Evolutionary conservation across 2,113 vertebrate species (phyloP).

Genomic region (Microcebus lehilahytsara): DNA sequence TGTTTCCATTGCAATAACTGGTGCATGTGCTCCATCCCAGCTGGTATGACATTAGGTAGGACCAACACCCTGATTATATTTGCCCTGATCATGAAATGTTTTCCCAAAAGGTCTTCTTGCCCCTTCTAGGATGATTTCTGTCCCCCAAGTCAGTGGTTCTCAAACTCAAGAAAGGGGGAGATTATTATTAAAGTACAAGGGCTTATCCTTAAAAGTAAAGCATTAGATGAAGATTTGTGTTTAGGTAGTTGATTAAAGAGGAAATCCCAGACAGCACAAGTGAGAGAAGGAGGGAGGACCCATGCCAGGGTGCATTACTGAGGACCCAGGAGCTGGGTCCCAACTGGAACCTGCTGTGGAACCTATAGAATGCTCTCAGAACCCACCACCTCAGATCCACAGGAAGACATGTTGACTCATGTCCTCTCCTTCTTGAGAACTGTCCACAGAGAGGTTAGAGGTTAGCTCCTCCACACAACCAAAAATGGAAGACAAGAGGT

Average conservation of each 20-base stretch:
- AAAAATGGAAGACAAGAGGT: not conserved
- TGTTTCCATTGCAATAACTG: not conserved
- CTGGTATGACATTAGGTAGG: not conserved
- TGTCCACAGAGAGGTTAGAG: not conserved
- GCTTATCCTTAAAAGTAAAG: not conserved
- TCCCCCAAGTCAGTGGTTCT: too few species aligned
- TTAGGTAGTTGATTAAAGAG: not conserved
- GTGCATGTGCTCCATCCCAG: not conserved
- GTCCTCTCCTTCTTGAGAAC: not conserved
- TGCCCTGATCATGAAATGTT: not conserved
- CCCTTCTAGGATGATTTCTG: not conserved
- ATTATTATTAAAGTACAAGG: not conserved
- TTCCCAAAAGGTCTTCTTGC: not conserved
- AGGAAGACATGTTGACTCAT: fast-evolving
- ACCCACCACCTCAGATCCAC: fast-evolving
- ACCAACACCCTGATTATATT: not conserved
- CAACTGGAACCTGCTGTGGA: not conserved
- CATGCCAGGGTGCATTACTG: fast-evolving
- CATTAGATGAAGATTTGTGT: not conserved
- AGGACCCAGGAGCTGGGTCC: fast-evolving
- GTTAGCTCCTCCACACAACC: not conserved
- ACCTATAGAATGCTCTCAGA: fast-evolving
- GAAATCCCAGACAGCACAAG: not conserved
- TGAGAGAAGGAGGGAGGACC: not conserved
- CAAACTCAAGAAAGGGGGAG: not conserved